Conservation (phyloP, 2,797 vertebrate species). For the Percopsis omiscomaycus region DNA sequence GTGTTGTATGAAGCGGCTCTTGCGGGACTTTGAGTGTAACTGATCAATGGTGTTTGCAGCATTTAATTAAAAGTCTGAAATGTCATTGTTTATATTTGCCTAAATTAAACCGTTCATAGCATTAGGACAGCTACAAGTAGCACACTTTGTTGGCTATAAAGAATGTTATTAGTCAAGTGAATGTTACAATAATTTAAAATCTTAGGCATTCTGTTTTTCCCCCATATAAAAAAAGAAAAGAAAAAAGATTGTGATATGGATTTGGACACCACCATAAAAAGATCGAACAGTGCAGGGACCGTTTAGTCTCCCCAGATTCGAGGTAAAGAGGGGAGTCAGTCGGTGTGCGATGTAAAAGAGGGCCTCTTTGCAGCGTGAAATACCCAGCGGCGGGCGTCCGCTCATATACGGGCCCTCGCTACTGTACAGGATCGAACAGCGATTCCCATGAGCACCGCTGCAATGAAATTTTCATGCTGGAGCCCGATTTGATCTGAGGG, state of each 20-base stretch:
- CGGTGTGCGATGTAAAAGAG: slow-evolving; percentile 29
- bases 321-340: slow-evolving; percentile 10
- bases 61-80: slow-evolving; percentile 29
- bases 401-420: slow-evolving; percentile 35
- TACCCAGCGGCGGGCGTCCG: slow-evolving; percentile 48
- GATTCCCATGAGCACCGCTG: slow-evolving; percentile 61
- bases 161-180: neutral
- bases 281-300: neutral
- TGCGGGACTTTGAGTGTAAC: slow-evolving; percentile 29
- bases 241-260: neutral
- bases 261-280: neutral
- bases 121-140: neutral
- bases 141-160: slow-evolving; percentile 4
- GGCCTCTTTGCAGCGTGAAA: slow-evolving; percentile 41
- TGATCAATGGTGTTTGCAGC: slow-evolving; percentile 16
- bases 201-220: neutral
- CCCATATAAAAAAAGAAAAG: no score
- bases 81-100: neutral
- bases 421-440: slow-evolving; percentile 52
- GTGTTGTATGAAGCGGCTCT: slow-evolving; percentile 27
- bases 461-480: slow-evolving; percentile 71
- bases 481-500: slow-evolving; percentile 69
- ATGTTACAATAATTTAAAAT: neutral
- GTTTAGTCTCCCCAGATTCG: slow-evolving; percentile 9
- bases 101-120: neutral